Evolutionary conservation across 2,797 vertebrate species (phyloP).

Genomic region (Lerista edwardsae): DNA sequence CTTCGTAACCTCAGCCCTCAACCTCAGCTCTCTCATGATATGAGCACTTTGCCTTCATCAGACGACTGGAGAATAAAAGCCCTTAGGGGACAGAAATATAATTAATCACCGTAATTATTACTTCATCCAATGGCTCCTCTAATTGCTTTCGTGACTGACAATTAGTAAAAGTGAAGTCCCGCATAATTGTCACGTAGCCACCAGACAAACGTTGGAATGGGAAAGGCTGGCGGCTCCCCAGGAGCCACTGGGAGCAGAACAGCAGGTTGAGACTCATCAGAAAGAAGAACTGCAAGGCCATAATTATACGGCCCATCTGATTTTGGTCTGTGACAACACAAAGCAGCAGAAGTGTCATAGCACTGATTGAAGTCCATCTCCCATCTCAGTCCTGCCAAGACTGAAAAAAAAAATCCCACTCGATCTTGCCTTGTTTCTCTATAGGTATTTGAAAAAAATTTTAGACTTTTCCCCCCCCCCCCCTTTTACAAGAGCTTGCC

Average conservation of each 20-base stretch:
- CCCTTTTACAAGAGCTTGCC: background rate
- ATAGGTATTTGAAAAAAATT: background rate
- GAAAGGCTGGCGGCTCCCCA: conserved; percentile 18
- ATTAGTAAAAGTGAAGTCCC: conserved; percentile 34
- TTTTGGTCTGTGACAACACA: background rate
- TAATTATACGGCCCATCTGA: conserved; percentile 7
- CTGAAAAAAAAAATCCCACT: background rate
- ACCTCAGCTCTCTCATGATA: background rate
- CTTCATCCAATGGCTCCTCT: conserved; percentile 33
- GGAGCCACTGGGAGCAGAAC: background rate
- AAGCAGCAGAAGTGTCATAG: background rate
- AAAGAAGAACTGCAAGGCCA: background rate
- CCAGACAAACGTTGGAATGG: conserved; percentile 24
- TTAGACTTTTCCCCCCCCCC: too few species aligned
- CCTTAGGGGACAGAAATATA: conserved; percentile 23
- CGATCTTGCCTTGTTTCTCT: background rate
- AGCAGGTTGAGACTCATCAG: background rate
- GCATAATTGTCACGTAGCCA: conserved; percentile 28
- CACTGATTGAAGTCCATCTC: background rate
- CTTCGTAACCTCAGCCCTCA: background rate
- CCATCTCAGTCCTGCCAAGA: background rate
- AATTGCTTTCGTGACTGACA: conserved; percentile 34
- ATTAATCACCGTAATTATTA: conserved; percentile 42
- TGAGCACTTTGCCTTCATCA: conserved; percentile 13
- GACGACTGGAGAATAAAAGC: conserved; percentile 19